phyloP scores from a whole-genome alignment of 2,113 vertebrate species.

The Spheniscus mendiculus region DNA sequence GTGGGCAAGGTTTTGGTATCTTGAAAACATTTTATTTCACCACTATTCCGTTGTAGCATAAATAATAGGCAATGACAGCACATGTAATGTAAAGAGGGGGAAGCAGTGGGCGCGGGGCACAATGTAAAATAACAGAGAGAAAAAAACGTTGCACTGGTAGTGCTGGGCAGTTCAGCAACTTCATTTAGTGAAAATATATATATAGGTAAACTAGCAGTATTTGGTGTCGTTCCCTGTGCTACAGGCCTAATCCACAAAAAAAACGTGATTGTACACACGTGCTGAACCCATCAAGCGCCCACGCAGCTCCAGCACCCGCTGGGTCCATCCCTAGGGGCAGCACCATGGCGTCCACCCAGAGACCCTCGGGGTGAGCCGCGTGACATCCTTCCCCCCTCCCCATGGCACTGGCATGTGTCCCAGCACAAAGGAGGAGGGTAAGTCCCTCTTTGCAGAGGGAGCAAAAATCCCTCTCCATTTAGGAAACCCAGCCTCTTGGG shows the following conservation, averaged over 20 bases:
- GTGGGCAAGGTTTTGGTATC: background rate
- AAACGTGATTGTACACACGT: background rate
- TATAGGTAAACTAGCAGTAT: background rate
- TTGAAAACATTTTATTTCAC: slow-evolving; percentile 77
- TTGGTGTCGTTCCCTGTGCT: background rate
- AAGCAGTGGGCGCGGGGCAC: background rate
- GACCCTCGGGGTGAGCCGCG: background rate
- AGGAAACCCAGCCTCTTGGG: background rate
- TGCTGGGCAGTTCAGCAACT: background rate
- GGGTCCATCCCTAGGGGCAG: background rate
- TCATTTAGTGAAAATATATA: background rate
- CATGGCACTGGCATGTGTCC: fast-evolving
- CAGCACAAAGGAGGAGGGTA: background rate
- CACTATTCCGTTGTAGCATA: slow-evolving; percentile 73
- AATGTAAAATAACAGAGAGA: background rate
- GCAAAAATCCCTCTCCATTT: background rate
- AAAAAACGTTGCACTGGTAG: background rate
- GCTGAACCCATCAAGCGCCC: background rate
- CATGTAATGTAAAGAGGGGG: background rate
- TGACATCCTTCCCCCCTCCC: background rate
- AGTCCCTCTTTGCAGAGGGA: background rate
- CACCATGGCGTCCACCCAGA: fast-evolving
- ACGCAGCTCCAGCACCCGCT: background rate
- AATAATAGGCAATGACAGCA: slow-evolving; percentile 70
- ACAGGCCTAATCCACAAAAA: background rate